A percentile compares a stretch with the other conserved stretches of the same genome.
These are phyloP conservation scores for Hestina assimilis DNA, from an alignment of 1,140 invertebrate species.

Conservation along the genomic window DNA sequence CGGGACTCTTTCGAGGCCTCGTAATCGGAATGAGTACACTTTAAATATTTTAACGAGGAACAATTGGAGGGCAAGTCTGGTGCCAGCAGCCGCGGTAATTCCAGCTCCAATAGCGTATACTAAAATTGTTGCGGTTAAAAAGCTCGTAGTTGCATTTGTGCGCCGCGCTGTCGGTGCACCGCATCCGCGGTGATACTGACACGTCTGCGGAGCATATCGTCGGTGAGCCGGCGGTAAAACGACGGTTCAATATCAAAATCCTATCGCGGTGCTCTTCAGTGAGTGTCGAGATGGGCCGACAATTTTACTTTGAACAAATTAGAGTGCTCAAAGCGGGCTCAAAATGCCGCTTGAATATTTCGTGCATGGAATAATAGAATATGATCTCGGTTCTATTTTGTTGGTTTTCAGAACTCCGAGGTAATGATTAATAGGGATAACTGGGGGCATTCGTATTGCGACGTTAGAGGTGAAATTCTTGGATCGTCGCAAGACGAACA, in stretches of 20 bases:
- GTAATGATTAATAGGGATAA: slow-evolving; percentile 78
- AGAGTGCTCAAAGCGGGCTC: slow-evolving; percentile 89
- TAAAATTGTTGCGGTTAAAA: slow-evolving; percentile 91
- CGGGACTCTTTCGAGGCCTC: slow-evolving; percentile 86
- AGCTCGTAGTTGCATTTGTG: too few species aligned
- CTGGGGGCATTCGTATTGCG: too few species aligned
- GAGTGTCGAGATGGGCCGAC: slow-evolving; percentile 82
- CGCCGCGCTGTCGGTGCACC: too few species aligned
- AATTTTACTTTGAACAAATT: slow-evolving; percentile 91
- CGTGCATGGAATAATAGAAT: slow-evolving; percentile 90
- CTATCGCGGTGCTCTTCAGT: too few species aligned
- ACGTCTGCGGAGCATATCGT: too few species aligned
- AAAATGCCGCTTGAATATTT: slow-evolving; percentile 83
- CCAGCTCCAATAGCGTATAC: slow-evolving; percentile 94
- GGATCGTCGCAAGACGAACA: too few species aligned
- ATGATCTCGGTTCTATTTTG: slow-evolving; percentile 89
- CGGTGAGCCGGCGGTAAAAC: too few species aligned
- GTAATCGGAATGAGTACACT: too few species aligned
- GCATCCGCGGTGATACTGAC: too few species aligned
- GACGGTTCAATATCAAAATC: too few species aligned
- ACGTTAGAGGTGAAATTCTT: too few species aligned
- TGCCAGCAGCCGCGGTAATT: slow-evolving; percentile 95
- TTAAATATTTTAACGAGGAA: too few species aligned
- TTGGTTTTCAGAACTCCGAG: slow-evolving; percentile 84
- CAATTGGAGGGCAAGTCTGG: slow-evolving; percentile 95